Conservation (phyloP, 2,113 vertebrate species). For the Muscicapa adusta region DNA sequence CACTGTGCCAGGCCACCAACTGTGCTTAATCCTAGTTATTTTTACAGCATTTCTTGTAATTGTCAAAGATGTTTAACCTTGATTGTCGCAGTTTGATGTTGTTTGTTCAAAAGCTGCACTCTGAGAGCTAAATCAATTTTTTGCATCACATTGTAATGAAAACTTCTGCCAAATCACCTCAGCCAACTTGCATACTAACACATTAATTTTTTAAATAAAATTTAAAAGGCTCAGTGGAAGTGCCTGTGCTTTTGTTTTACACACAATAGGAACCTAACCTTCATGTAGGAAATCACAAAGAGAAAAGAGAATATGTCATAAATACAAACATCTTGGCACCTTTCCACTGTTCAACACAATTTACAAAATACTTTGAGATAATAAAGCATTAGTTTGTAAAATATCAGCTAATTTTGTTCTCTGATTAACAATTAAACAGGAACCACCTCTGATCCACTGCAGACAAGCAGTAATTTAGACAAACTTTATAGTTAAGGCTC, state of each 20-base stretch:
- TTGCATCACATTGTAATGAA: background rate
- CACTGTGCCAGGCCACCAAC: background rate
- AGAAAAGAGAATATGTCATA: background rate
- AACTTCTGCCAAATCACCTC: background rate
- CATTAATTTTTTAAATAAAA: background rate
- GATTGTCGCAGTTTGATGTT: background rate
- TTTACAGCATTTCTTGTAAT: slow-evolving; percentile 9
- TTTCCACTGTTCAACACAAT: background rate
- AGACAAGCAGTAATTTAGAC: background rate
- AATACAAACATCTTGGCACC: background rate
- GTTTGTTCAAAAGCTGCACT: background rate
- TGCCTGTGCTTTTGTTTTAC: background rate
- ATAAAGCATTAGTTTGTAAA: background rate
- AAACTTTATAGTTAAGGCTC: background rate
- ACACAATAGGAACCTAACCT: background rate
- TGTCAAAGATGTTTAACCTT: background rate
- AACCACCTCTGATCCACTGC: background rate
- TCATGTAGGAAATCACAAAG: background rate
- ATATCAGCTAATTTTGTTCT: background rate
- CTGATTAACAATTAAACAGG: background rate
- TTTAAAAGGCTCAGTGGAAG: background rate
- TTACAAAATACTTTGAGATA: background rate
- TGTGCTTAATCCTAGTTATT: background rate
- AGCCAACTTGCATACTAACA: background rate
- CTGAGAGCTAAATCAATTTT: background rate